phyloP scores from a whole-genome alignment of 2,797 vertebrate species.

The Philypnodon macrostomus region DNA sequence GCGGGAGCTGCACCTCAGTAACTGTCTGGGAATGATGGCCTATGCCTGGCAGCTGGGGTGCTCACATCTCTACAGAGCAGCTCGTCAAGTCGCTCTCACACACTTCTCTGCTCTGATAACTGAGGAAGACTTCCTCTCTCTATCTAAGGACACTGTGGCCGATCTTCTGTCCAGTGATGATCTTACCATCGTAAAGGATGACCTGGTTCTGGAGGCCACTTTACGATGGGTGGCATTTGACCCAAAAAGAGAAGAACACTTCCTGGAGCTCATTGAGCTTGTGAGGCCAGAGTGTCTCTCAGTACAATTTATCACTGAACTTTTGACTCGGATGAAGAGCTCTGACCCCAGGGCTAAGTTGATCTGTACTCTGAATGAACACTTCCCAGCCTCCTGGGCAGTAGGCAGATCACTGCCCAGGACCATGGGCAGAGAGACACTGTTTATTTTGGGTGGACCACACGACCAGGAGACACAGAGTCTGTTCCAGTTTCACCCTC shows the following conservation, averaged over 20 bases:
- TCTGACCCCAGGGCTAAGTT: conserved; percentile 77
- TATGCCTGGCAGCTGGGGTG: conserved; percentile 82
- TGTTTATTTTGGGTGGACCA: conserved; percentile 85
- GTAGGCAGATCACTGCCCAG: conserved; percentile 53
- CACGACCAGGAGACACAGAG: conserved; percentile 84
- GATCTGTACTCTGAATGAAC: conserved; percentile 77
- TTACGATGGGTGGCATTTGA: conserved; percentile 83
- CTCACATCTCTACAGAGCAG: conserved; percentile 71
- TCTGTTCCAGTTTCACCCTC: conserved; percentile 82
- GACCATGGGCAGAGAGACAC: conserved; percentile 74
- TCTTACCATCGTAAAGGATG: conserved; percentile 78
- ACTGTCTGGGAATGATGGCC: conserved; percentile 85
- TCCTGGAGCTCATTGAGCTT: conserved; percentile 79
- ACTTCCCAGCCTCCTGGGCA: conserved; percentile 80
- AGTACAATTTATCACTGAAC: conserved; percentile 78
- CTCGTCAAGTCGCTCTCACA: conserved; percentile 80
- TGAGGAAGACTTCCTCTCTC: conserved; percentile 78
- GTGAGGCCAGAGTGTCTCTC: conserved; percentile 82
- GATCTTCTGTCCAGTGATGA: conserved; percentile 82
- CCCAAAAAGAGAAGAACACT: conserved; percentile 75
- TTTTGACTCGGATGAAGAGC: conserved; percentile 75
- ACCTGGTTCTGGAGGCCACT: conserved; percentile 80
- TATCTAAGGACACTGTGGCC: conserved; percentile 80
- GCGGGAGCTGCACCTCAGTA: conserved; percentile 83
- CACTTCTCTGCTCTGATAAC: conserved; percentile 80